Conservation (phyloP, 2,888 invertebrate species). For the Zonitis immaculata region DNA sequence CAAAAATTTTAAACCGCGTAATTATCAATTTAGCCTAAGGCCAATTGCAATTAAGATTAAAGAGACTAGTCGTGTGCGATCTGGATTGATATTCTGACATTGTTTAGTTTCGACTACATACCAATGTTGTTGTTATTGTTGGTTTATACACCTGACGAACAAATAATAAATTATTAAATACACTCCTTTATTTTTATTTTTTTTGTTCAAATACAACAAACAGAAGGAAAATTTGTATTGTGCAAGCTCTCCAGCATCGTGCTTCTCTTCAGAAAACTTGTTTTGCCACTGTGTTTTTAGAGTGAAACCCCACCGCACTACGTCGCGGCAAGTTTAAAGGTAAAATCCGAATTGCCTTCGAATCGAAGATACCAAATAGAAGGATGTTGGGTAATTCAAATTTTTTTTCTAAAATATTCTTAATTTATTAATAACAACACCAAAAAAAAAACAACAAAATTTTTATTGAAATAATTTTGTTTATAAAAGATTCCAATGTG, state of each 20-base stretch:
- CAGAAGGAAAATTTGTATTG: slow-evolving; percentile 10
- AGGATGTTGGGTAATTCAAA: not conserved
- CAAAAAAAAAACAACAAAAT: too few relatives aligned
- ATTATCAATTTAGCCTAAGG: slow-evolving; percentile 26
- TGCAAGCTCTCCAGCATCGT: slow-evolving; percentile 24
- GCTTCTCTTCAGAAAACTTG: slow-evolving; percentile 34
- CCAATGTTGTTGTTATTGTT: not conserved
- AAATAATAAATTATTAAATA: too few relatives aligned
- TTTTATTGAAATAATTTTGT: too few relatives aligned
- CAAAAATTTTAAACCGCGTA: slow-evolving; percentile 20
- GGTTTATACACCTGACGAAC: not conserved
- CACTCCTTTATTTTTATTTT: not conserved
- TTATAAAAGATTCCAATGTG: too few relatives aligned
- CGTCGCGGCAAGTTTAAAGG: slow-evolving; percentile 32
- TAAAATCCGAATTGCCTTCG: slow-evolving; percentile 5
- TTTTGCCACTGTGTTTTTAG: slow-evolving; percentile 30
- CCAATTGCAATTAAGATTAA: slow-evolving; percentile 17
- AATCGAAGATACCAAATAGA: not conserved
- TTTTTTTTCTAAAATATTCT: too few relatives aligned
- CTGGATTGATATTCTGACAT: not conserved
- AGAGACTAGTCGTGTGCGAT: not conserved
- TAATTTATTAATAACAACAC: too few relatives aligned
- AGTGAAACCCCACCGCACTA: slow-evolving; percentile 21
- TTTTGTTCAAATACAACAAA: slow-evolving; percentile 9
- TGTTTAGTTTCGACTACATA: not conserved